Conservation (phyloP, 2,888 invertebrate genomes). For the Metellina segmentata region DNA sequence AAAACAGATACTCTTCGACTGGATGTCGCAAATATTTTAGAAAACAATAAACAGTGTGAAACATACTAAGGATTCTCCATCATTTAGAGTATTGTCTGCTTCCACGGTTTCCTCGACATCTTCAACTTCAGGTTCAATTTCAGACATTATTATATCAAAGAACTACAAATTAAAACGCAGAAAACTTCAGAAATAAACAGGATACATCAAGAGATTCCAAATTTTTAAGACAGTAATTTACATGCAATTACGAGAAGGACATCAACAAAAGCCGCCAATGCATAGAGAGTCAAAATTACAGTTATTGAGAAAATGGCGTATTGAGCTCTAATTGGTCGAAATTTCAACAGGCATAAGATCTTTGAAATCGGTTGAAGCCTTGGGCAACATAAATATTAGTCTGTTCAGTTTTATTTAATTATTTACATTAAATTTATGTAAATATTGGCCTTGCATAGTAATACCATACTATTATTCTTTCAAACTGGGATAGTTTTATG, state of each 20-base stretch:
- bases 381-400: no score
- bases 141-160: constrained; percentile 47
- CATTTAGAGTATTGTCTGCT: constrained; percentile 61
- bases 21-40: no score
- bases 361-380: no score
- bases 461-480: no score
- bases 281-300: neutral
- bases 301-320: neutral
- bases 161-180: constrained; percentile 18
- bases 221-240: neutral
- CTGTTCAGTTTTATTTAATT: no score
- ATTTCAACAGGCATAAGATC: no score
- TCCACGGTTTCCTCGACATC: constrained; percentile 72
- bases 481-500: no score
- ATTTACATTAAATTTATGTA: no score
- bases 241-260: neutral
- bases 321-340: no score
- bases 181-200: constrained; percentile 19
- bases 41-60: no score
- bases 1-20: neutral
- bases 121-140: constrained; percentile 72
- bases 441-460: no score
- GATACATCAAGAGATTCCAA: constrained; percentile 20
- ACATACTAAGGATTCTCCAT: constrained; percentile 60
- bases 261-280: neutral